A percentile compares a stretch with the other conserved stretches of the same genome.
Evolutionary conservation across 2,113 vertebrate genomes (phyloP).

Genomic region (Solenodon paradoxus): DNA sequence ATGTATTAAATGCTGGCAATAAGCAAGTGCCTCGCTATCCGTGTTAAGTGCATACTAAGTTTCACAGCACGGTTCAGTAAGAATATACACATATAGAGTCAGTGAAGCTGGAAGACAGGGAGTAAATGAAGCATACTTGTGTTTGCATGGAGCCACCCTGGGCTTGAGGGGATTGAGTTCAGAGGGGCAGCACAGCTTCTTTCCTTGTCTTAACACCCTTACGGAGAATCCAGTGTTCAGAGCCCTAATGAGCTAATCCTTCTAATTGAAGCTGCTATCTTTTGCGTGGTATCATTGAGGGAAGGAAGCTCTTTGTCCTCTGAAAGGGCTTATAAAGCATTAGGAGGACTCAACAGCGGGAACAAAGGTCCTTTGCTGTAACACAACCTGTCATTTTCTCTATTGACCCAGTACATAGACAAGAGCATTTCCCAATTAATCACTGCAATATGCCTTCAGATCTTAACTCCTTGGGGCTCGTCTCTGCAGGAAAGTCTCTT

Average conservation of each 20-base stretch:
- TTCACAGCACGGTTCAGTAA: conserved; percentile 26
- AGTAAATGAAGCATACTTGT: conserved; percentile 16
- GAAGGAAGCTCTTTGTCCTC: neutral
- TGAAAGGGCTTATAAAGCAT: neutral
- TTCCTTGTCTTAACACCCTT: neutral
- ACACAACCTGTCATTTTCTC: neutral
- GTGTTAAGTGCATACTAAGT: conserved; percentile 25
- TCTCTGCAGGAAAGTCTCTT: neutral
- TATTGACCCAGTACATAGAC: neutral
- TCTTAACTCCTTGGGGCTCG: neutral
- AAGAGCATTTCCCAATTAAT: neutral
- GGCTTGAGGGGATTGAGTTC: neutral
- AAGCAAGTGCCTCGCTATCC: conserved; percentile 27
- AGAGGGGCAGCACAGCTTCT: neutral
- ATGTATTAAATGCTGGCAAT: conserved; percentile 12
- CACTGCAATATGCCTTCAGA: neutral
- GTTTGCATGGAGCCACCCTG: neutral
- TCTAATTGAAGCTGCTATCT: neutral
- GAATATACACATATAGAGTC: neutral
- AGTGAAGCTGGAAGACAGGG: neutral
- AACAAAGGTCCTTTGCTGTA: neutral
- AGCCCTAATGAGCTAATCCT: neutral
- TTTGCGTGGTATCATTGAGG: neutral
- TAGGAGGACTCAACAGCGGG: neutral
- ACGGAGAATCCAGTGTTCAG: neutral